These are phyloP conservation scores for Pachycephala philippinensis DNA, from an alignment of 2,113 vertebrate genomes.

Conservation along the genomic window DNA sequence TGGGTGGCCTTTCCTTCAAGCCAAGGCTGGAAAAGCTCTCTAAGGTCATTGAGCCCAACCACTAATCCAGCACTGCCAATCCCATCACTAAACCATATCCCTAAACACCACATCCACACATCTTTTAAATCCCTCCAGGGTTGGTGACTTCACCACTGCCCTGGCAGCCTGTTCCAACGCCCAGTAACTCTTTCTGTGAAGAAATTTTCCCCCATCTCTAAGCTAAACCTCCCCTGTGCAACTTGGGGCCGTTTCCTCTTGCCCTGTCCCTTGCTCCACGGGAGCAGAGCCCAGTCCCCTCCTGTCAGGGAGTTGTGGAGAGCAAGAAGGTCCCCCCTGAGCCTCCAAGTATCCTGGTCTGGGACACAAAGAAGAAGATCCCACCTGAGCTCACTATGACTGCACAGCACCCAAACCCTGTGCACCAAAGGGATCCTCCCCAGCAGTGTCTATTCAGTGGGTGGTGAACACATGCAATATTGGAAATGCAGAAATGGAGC, in stretches of 20 bases:
- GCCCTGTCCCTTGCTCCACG: not conserved
- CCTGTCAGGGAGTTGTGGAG: not conserved
- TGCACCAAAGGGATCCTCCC: not conserved
- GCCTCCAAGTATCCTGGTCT: not conserved
- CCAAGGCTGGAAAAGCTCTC: not conserved
- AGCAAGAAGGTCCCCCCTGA: not conserved
- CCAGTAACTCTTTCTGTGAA: not conserved
- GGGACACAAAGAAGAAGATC: not conserved
- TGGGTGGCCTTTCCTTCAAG: not conserved
- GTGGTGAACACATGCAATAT: not conserved
- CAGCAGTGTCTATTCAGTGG: accelerated
- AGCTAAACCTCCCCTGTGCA: not conserved
- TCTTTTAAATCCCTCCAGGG: not conserved
- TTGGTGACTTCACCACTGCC: not conserved
- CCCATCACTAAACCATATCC: not conserved
- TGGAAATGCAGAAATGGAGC: not conserved
- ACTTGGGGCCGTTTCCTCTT: not conserved
- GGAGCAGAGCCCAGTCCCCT: not conserved
- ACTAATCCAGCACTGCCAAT: not conserved
- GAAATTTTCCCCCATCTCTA: not conserved
- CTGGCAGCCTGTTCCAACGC: not conserved
- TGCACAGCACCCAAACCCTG: not conserved
- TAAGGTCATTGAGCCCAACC: not conserved
- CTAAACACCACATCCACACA: not conserved
- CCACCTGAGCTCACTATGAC: not conserved